These are phyloP conservation scores for Enoplolaimus lenunculus DNA, from an alignment of 2,888 invertebrate species.

Conservation along the genomic window DNA sequence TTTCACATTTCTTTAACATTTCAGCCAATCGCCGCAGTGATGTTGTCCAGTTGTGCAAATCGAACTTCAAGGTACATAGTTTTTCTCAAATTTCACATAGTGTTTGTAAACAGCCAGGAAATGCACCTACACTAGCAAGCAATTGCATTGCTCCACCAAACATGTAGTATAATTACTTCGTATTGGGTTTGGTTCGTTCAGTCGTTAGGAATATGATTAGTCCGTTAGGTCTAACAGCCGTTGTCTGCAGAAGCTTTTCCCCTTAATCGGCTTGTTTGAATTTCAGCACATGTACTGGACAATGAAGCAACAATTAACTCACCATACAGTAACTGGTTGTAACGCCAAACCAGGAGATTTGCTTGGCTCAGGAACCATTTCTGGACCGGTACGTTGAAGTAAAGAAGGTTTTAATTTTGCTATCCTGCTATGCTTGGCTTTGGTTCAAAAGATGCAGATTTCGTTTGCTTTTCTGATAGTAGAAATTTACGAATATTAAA, in stretches of 20 bases:
- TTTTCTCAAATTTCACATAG: conserved; percentile 22
- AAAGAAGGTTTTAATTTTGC: too few relatives aligned
- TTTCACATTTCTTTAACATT: too few relatives aligned
- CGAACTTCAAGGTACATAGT: conserved; percentile 59
- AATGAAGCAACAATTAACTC: conserved; percentile 82
- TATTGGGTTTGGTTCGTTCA: conserved; percentile 49
- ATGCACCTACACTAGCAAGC: too few relatives aligned
- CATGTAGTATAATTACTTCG: too few relatives aligned
- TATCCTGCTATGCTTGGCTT: too few relatives aligned
- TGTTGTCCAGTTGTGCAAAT: conserved; percentile 59
- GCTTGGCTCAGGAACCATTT: conserved; percentile 89
- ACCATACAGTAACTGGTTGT: conserved; percentile 93
- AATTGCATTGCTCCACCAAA: too few relatives aligned
- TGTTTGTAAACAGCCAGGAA: not conserved
- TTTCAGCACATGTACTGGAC: conserved; percentile 78
- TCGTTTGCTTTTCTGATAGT: too few relatives aligned
- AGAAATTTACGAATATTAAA: too few relatives aligned
- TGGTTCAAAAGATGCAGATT: too few relatives aligned
- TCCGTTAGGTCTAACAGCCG: conserved; percentile 85
- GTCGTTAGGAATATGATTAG: conserved; percentile 88
- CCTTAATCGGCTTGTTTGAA: conserved; percentile 45
- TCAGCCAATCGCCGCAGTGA: conserved; percentile 41
- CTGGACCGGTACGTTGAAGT: conserved; percentile 61
- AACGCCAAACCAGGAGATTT: conserved; percentile 85
- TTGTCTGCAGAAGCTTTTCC: conserved; percentile 83